Evolutionary conservation across 1,140 invertebrate species (phyloP).

Genomic region (Drosophila arawakana): DNA sequence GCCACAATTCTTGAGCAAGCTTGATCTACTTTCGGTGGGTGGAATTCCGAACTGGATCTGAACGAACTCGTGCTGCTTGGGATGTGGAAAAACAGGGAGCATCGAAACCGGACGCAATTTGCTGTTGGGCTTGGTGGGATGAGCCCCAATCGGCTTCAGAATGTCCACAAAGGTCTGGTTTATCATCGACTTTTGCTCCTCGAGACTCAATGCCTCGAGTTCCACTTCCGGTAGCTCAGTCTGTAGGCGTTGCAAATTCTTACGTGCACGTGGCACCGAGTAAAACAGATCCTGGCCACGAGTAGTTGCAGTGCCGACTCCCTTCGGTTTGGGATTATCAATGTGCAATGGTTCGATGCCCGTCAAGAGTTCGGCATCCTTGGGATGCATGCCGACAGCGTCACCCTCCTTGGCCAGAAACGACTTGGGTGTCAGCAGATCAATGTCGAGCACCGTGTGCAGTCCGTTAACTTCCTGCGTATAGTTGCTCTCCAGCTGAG

Average conservation of each 20-base stretch:
- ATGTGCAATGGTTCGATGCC: constrained; percentile 37
- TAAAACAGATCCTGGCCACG: constrained; percentile 38
- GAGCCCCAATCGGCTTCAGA: constrained; percentile 11
- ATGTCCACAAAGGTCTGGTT: constrained; percentile 48
- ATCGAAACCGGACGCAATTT: constrained; percentile 17
- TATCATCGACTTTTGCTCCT: constrained; percentile 40
- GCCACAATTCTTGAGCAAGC: constrained; percentile 53
- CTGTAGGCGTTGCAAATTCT: background rate
- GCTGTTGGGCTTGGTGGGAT: constrained; percentile 41
- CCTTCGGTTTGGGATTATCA: background rate
- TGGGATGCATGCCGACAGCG: constrained; percentile 20
- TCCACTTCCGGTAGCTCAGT: background rate
- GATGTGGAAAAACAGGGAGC: constrained; percentile 49
- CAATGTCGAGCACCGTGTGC: constrained; percentile 41
- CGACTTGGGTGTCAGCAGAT: constrained; percentile 35
- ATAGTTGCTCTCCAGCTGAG: constrained; percentile 17
- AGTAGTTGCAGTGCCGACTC: background rate
- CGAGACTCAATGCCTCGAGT: constrained; percentile 13
- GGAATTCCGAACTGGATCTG: constrained; percentile 47
- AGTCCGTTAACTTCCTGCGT: constrained; percentile 39
- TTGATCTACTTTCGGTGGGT: constrained; percentile 5
- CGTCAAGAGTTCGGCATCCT: constrained; percentile 32
- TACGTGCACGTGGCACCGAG: constrained; percentile 21
- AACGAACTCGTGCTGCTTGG: constrained; percentile 1
- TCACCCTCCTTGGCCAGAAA: constrained; percentile 1